A percentile compares a stretch with the other conserved stretches of the same genome.
Conservation (phyloP, 2,888 invertebrate species). For the Holacanthella duospinosa region DNA sequence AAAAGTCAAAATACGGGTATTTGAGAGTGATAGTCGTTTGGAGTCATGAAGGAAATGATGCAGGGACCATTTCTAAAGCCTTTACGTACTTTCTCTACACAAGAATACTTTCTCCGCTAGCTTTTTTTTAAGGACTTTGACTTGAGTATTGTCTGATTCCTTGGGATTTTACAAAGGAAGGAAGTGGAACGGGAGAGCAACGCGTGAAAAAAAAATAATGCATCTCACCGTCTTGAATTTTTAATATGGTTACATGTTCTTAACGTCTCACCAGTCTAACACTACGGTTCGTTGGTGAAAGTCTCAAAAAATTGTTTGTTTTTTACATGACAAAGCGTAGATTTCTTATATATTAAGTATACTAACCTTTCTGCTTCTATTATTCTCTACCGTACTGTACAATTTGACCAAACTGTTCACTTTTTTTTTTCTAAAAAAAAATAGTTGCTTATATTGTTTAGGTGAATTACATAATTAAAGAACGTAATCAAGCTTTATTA, state of each 20-base stretch:
- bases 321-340: background rate
- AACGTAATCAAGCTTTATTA: background rate
- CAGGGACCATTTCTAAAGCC: constrained; percentile 16
- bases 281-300: background rate
- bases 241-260: constrained; percentile 14
- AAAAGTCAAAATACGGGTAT: constrained; percentile 2
- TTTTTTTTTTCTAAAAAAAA: too few species aligned
- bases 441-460: background rate
- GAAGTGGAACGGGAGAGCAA: constrained; percentile 6
- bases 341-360: too few species aligned
- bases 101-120: background rate
- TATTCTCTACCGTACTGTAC: too few species aligned
- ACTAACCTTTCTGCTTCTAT: too few species aligned
- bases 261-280: background rate
- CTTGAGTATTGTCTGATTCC: constrained; percentile 4
- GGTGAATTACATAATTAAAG: background rate
- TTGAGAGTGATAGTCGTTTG: constrained; percentile 9
- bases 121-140: background rate
- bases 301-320: background rate
- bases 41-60: constrained; percentile 24
- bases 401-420: too few species aligned
- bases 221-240: constrained; percentile 20
- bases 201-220: constrained; percentile 17
- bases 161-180: constrained; percentile 4
- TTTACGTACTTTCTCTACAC: too few species aligned